Base-by-base conservation (phyloP, 1,140 invertebrate genomes). In the Eupeodes corollae region DNA sequence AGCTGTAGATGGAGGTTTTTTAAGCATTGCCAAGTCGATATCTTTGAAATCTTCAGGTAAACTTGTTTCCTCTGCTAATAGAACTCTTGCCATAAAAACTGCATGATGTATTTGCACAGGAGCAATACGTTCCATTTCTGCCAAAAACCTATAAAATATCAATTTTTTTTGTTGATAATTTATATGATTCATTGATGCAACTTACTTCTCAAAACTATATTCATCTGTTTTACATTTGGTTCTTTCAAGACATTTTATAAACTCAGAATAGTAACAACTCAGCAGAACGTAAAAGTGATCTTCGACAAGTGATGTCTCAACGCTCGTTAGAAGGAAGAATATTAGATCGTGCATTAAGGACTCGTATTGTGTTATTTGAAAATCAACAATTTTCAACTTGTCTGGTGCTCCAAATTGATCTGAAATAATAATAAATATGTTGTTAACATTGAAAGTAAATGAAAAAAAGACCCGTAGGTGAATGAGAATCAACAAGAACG, bases 301-400 rank as follows among this genome's bases (percentile, higher is more conserved):
- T 0, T 70, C 63, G 1, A 71, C 50, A 0, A 75, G 58, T 0
- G 63, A 50, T 9, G 61, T 56, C 8, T 68, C 55, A 9, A 78
- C 59, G 46, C 77, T 79, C 1, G 73, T 74, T n/a, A 73, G 71
- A 1, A 82, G 47, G 40, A 79, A 74, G 44, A 80, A 81, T 0
- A 75, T 55, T 6, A 83, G 46, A 54, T 83, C 79, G 6, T 75
- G 63, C 0, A 72, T 46, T 8, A 75, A 63, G 15, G 72, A 79
- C 6, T 68, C 60, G 37, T 74, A 73, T 13, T 72, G 54, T 30
- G 73, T 72, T 14, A 76, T 72, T 63, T 83, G 80, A 44, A 79
- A 78, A 53, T 83, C 80, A 0, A 83, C 67, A 21, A 82, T 74
- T 61, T 79, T 80, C 6, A 76, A 53, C 34, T 72, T 67, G 0